These are phyloP conservation scores for Daubentonia madagascariensis DNA, from an alignment of 2,113 vertebrate genomes.

Conservation along the genomic window DNA sequence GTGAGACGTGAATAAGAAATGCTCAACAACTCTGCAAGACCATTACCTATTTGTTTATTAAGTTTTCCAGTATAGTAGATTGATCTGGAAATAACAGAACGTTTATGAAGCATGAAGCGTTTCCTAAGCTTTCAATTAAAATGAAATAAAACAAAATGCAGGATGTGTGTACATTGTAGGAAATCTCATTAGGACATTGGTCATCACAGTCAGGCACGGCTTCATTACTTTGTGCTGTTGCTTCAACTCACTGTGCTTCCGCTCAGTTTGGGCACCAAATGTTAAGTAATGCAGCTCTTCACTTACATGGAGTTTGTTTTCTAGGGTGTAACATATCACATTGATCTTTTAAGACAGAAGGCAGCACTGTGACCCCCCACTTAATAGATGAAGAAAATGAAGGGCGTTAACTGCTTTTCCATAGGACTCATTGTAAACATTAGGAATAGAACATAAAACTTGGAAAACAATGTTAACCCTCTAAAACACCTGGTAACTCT, in stretches of 20 bases:
- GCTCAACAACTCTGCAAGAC: conserved; percentile 35
- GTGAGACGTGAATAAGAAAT: conserved; percentile 52
- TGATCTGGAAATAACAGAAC: conserved; percentile 74
- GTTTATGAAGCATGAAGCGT: conserved; percentile 75
- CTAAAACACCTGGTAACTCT: background rate
- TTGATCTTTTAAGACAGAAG: background rate
- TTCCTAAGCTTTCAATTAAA: conserved; percentile 78
- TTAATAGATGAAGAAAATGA: background rate
- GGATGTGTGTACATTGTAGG: conserved; percentile 38
- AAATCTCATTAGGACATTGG: conserved; percentile 71
- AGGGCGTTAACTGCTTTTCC: background rate
- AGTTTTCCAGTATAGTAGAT: conserved; percentile 66
- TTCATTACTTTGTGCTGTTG: background rate
- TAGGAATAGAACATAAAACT: background rate
- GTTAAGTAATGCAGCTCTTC: background rate
- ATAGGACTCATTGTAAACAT: background rate
- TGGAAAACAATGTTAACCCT: background rate
- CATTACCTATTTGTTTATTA: conserved; percentile 76
- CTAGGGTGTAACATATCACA: background rate
- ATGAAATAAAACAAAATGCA: conserved; percentile 75
- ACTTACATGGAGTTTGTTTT: background rate
- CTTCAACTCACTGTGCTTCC: background rate
- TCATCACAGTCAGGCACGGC: background rate
- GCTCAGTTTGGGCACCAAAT: background rate
- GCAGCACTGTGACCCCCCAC: background rate